Base-by-base conservation (phyloP, 1,140 invertebrate species). In the Drosophila repletoides region DNA sequence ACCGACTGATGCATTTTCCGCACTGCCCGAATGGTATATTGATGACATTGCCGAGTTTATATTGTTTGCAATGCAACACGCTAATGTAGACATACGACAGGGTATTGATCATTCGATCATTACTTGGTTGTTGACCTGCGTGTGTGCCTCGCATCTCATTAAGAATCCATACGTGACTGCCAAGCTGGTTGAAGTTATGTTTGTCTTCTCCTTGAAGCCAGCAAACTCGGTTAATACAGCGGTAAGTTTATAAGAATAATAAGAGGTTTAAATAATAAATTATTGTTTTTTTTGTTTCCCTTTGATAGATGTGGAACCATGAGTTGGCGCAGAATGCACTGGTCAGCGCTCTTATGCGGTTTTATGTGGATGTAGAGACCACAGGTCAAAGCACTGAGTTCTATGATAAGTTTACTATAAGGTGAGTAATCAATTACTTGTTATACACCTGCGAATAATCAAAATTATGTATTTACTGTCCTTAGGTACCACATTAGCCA, bases 361-460 rank as follows among this genome's bases (percentile, higher is more conserved):
- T 99, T 91, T 99, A 99, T 91, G 97, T 97, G 76, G 98, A 99
- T 88, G 97, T 99, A 28, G 98, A 99, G 91, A 97, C 97, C 1
- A 99, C 98, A 6, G 98, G 98, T 14, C 96, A 98, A 45, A 97
- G 95, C 90, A 98, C 96, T 31, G 98, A 99, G 91, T 99, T 99
- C 91, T 99, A 99, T 89, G 98, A 99, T 91, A 99, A 99, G 92
- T 99, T 99, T 90, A 97, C 97, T 6, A 99, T 99, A 86, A 94
- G 97, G 91, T 91, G 48, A 59, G 51, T 40, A 5, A 6, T 3
- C 2, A 24, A 19, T 19, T 6, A 21, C n/a, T n/a, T n/a, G n/a
- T n/a, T n/a, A n/a, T n/a, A n/a, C n/a, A n/a, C n/a, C n/a, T n/a
- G n/a, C n/a, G n/a, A n/a, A n/a, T n/a, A n/a, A n/a, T n/a, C n/a